phyloP scores from a whole-genome alignment of 2,797 vertebrate species.

The Urocyon cinereoargenteus region DNA sequence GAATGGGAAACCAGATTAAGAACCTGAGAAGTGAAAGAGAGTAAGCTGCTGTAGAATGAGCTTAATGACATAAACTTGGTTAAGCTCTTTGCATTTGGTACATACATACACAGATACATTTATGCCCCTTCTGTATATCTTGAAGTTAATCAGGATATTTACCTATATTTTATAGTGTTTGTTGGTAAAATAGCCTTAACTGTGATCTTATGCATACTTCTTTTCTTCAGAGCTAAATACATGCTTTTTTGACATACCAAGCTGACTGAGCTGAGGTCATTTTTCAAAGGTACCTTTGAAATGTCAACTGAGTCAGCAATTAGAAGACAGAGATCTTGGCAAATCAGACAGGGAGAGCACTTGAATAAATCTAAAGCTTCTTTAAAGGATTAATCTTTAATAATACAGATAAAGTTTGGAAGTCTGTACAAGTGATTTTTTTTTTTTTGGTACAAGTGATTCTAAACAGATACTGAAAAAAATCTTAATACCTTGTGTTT shows the following conservation, averaged over 20 bases:
- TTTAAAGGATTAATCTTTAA: neutral
- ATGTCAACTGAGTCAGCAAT: neutral
- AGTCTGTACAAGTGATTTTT: constrained; percentile 50
- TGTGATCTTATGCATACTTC: neutral
- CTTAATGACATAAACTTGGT: neutral
- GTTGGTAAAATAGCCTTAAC: neutral
- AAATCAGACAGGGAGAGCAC: neutral
- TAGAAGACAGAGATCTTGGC: neutral
- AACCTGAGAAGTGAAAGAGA: neutral
- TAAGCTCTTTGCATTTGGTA: neutral
- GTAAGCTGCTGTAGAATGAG: neutral
- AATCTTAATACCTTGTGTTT: neutral
- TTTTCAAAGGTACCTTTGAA: neutral
- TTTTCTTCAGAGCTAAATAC: neutral
- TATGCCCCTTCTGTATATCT: neutral
- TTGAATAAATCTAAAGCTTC: neutral
- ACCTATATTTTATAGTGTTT: neutral
- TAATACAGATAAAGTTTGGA: neutral
- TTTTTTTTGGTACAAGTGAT: constrained; percentile 43
- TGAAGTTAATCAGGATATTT: neutral
- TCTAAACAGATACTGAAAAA: constrained; percentile 60
- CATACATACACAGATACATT: neutral
- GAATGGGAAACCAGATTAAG: neutral
- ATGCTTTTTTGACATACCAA: neutral
- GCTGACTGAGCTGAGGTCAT: neutral